phyloP scores from a whole-genome alignment of 2,888 invertebrate genomes.

The Scaptomyza flava region DNA sequence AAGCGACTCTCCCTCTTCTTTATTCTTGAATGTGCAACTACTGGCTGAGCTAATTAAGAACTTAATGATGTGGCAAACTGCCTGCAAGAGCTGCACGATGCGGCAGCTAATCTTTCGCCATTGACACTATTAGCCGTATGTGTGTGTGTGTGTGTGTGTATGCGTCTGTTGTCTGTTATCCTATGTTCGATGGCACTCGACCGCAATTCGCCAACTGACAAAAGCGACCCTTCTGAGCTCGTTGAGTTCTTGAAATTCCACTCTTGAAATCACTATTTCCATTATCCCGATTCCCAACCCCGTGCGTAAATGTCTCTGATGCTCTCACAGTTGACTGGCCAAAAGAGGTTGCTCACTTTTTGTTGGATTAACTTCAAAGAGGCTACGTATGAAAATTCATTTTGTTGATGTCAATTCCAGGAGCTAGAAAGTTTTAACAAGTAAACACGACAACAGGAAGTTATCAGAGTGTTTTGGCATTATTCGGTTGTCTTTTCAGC shows the following conservation, averaged over 20 bases:
- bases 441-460: not conserved
- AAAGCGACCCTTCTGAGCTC: conserved; percentile 26
- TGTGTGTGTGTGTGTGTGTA: conserved; percentile 2
- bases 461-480: conserved; percentile 7
- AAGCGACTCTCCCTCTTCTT: conserved; percentile 34
- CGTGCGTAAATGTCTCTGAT: conserved; percentile 2
- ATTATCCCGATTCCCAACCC: not conserved
- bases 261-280: not conserved
- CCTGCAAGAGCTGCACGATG: conserved; percentile 30
- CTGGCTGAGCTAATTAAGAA: conserved; percentile 53
- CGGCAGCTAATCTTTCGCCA: conserved; percentile 33
- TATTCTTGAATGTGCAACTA: not conserved
- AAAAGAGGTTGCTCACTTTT: conserved; percentile 53
- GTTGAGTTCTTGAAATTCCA: conserved; percentile 12
- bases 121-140: conserved; percentile 28
- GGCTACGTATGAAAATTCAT: conserved; percentile 12
- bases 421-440: conserved; percentile 3
- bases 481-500: conserved; percentile 3
- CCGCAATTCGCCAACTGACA: conserved; percentile 61
- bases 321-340: conserved; percentile 52
- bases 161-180: conserved; percentile 20
- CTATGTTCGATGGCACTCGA: conserved; percentile 65
- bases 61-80: conserved; percentile 66
- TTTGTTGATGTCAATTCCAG: conserved; percentile 30
- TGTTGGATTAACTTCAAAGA: conserved; percentile 36